Base-by-base conservation (phyloP, 2,888 invertebrate genomes). In the Eucera pruinosa region DNA sequence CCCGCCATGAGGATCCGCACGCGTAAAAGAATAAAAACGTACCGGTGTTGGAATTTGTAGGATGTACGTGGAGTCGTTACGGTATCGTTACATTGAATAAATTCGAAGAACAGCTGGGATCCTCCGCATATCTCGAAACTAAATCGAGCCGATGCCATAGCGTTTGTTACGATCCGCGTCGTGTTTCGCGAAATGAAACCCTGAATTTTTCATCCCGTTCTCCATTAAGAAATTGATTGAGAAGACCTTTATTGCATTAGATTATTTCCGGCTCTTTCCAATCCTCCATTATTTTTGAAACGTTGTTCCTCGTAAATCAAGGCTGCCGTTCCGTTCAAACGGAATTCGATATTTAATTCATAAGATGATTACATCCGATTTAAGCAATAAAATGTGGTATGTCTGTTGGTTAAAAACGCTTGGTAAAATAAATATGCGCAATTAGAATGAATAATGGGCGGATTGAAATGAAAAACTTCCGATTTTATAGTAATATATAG, bases 1-100 rank as follows among this genome's bases (percentile, higher is more conserved):
- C 30, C 11, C 7, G 41, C 18, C 27, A n/a, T 25, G 33, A 54
- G 25, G 36, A 50, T 55, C 39, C 45, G 54, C 41, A 45, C 47
- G 39, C 25, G 71, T 71, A 66, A 82, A 75, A 78, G 81, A 78
- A 73, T 75, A 81, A 81, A 83, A 84, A 85, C 43, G 75, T 75
- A 57, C 23, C 18, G 23, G 36, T 23, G 30, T 36, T 62, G 47
- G 64, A 81, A 84, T 84, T 84, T 84, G 85, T 75, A 54, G 77
- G 48, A 43, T 43, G 57, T 80, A 81, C 85, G 85, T 85, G 85
- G 41, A 33, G 77, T 78, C 75, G 78, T 72, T 78, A 57, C 52
- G 13, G 64, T 80, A 71, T 72, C 80, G 80, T 69, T 73, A 60
- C 83, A 52, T 61, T 61, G 76, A 72, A 81, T 79, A 85, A 75